These are phyloP conservation scores for Panopea generosa DNA, from an alignment of 2,888 invertebrate species.

Conservation along the genomic window DNA sequence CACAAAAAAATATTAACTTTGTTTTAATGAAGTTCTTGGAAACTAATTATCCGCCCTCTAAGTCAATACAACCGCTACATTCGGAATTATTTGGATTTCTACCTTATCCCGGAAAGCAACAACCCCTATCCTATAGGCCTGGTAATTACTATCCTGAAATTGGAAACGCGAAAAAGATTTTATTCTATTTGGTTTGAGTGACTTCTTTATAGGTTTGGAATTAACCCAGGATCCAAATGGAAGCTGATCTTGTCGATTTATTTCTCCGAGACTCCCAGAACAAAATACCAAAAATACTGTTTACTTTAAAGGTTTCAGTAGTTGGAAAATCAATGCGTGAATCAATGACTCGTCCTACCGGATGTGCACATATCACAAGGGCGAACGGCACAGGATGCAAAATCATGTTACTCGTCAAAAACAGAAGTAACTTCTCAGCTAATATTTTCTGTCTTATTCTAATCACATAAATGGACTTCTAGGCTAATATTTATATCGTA, in stretches of 20 bases:
- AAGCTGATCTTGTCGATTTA: slow-evolving; percentile 7
- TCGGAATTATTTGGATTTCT: slow-evolving; percentile 42
- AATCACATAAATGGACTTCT: no score
- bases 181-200: slow-evolving; percentile 41
- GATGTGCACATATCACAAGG: no score
- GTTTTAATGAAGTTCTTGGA: slow-evolving; percentile 10
- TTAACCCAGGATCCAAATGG: slow-evolving; percentile 34
- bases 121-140: slow-evolving; percentile 2
- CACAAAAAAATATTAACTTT: no score
- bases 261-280: not conserved
- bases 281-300: slow-evolving; percentile 4
- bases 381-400: no score
- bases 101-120: slow-evolving; percentile 17
- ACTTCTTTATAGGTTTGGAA: slow-evolving; percentile 46
- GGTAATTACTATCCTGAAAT: slow-evolving; percentile 40
- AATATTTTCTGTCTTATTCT: no score
- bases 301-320: slow-evolving; percentile 4
- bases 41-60: slow-evolving; percentile 22
- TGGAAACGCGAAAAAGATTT: slow-evolving; percentile 45
- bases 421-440: no score
- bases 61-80: slow-evolving; percentile 8
- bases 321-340: not conserved
- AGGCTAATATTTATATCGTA: no score
- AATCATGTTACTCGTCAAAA: no score
- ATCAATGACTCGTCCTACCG: no score